Evolutionary conservation across 1,140 invertebrate genomes (phyloP).

Genomic region (Brachionus plicatilis): DNA sequence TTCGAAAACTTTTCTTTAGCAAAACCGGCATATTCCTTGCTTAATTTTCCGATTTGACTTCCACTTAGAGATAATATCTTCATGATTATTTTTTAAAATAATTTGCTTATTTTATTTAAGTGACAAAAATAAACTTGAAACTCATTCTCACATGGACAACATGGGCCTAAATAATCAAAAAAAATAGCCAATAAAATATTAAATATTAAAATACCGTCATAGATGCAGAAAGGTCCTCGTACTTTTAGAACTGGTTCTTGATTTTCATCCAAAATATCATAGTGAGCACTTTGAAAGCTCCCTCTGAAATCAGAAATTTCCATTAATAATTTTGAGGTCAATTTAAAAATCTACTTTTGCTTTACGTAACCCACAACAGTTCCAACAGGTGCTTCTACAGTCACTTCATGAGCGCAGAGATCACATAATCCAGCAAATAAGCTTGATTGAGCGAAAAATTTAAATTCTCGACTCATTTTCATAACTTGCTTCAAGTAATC

Average conservation of each 20-base stretch:
- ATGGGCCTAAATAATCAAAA: background rate
- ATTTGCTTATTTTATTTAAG: no score
- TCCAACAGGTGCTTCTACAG: conserved; percentile 42
- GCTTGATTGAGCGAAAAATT: conserved; percentile 44
- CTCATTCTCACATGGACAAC: conserved; percentile 35
- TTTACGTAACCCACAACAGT: conserved; percentile 40
- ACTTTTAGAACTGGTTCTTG: conserved; percentile 44
- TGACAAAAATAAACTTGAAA: background rate
- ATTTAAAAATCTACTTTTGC: conserved; percentile 20
- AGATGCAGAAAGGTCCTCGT: conserved; percentile 46
- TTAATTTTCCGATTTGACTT: conserved; percentile 46
- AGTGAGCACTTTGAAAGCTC: conserved; percentile 47
- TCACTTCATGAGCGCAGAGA: conserved; percentile 31
- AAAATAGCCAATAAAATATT: background rate
- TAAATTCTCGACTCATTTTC: conserved; percentile 46
- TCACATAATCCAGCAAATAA: conserved; percentile 27
- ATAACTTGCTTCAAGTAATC: conserved; percentile 47
- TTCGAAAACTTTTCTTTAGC: conserved; percentile 43
- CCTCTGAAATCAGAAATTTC: conserved; percentile 41
- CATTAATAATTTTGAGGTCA: background rate
- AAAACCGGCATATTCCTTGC: conserved; percentile 45
- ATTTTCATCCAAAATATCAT: conserved; percentile 45
- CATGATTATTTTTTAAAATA: background rate
- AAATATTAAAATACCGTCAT: conserved; percentile 40
- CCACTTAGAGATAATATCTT: conserved; percentile 27